Base-by-base conservation (phyloP, 2,113 vertebrate species). In the Xiphias gladius region DNA sequence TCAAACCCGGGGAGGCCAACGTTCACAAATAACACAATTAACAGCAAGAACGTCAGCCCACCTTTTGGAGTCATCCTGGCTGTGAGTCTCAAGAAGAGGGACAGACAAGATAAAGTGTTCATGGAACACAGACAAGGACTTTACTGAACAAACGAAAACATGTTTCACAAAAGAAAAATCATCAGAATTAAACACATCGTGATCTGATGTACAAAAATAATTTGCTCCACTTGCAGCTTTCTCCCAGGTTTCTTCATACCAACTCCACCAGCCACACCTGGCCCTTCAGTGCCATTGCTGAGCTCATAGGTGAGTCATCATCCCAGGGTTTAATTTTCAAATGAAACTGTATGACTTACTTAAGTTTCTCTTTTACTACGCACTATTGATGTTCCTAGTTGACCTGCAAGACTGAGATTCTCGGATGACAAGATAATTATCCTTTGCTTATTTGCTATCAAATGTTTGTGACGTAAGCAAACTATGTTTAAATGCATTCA, bases 191-290 rank as follows among this genome's bases (percentile, higher is more conserved):
- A 6, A 4, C 32, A 35, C 32, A 35, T 35, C 3, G 32, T 35
- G 32, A 35, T 35, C 0, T 17, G 12, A 55, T 55, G 22, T 8
- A 22, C 24, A 20, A 13, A 35, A 57, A 62, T 19, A 35, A 79
- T 30, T 28, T 69, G 9, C 46, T 90, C 30, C 43, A 8, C 12
- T 96, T 96, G 70, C 92, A 99, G 98, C 95, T 99, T 75, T 96
- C 91, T 83, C 97, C 97, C 20, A 97, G 97, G 90, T 99, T 94
- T 91, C 94, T 99, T 90, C 97, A 99, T 76, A 94, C 96, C 89
- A 99, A 99, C 93, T 99, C 98, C 57, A 99, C 98, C 86, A 99
- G 98, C 91, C 98, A 99, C 92, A 99, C 97, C 24, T 97, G 97
- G 97, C 97, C 98, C 46, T 99, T 99, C 94, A 97, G 98, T 70